Conservation (phyloP, 2,888 invertebrate species). For the Sarcophaga subvicina region DNA sequence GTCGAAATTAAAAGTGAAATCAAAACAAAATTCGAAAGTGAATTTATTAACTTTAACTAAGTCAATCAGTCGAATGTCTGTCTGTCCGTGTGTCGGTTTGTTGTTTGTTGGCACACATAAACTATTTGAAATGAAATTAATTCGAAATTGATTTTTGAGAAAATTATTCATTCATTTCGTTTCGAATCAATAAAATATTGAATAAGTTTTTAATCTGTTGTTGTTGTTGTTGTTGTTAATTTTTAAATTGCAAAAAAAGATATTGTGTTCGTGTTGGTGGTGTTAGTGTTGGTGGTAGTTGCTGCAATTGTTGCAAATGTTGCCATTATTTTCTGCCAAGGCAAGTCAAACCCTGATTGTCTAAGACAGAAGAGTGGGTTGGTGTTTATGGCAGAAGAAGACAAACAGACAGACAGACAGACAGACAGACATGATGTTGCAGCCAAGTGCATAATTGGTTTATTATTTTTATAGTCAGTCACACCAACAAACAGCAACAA, state of each 20-base stretch:
- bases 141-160: not conserved
- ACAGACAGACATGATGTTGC: constrained; percentile 73
- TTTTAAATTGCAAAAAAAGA: too few species aligned
- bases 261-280: not conserved
- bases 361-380: constrained; percentile 17
- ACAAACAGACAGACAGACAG: too few species aligned
- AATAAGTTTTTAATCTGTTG: not conserved
- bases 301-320: not conserved
- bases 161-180: not conserved
- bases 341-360: constrained; percentile 31
- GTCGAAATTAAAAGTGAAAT: not conserved
- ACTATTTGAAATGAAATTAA: not conserved
- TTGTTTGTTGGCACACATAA: not conserved
- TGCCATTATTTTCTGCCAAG: constrained; percentile 7
- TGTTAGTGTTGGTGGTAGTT: not conserved
- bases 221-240: not conserved
- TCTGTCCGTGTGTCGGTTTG: too few species aligned
- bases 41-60: not conserved
- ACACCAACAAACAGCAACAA: constrained; percentile 12
- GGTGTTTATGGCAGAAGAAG: constrained; percentile 21
- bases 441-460: constrained; percentile 80
- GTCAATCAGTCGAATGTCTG: too few species aligned
- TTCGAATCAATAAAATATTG: not conserved
- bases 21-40: not conserved
- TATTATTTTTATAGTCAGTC: constrained; percentile 71